Conservation (phyloP, 2,888 invertebrate genomes). For the Tiliacea citrago region DNA sequence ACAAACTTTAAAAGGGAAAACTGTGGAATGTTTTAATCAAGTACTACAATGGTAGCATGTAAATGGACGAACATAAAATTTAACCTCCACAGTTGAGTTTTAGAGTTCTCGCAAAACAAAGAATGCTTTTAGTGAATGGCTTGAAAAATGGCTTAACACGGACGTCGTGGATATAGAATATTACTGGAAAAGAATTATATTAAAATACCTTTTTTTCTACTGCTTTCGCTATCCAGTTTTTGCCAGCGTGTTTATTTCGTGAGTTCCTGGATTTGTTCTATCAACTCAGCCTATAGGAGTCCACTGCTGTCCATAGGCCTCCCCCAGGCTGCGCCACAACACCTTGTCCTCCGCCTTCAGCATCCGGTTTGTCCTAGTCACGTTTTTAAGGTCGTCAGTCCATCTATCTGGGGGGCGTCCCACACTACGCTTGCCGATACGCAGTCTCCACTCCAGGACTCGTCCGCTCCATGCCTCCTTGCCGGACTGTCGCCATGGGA, state of each 20-base stretch:
- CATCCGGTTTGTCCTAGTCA: too few species aligned
- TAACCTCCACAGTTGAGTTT: slow-evolving; percentile 65
- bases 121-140: slow-evolving; percentile 73
- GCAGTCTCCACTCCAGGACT: too few species aligned
- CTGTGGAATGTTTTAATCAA: slow-evolving; percentile 54
- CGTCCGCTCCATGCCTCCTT: too few species aligned
- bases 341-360: too few species aligned
- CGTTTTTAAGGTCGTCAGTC: too few species aligned
- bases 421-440: too few species aligned
- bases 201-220: neutral
- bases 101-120: slow-evolving; percentile 71
- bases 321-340: too few species aligned
- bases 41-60: slow-evolving; percentile 43
- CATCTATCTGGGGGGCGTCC: too few species aligned
- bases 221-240: neutral
- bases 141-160: slow-evolving; percentile 73
- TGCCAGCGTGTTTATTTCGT: neutral
- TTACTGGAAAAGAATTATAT: slow-evolving; percentile 53
- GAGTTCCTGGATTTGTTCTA: neutral
- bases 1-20: slow-evolving; percentile 28
- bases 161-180: slow-evolving; percentile 32
- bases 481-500: too few species aligned
- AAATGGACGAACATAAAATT: slow-evolving; percentile 67
- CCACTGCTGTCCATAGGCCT: too few species aligned
- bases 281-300: too few species aligned